Base-by-base conservation (phyloP, 2,888 invertebrate genomes). In the Pseudeuparius sepicola region DNA sequence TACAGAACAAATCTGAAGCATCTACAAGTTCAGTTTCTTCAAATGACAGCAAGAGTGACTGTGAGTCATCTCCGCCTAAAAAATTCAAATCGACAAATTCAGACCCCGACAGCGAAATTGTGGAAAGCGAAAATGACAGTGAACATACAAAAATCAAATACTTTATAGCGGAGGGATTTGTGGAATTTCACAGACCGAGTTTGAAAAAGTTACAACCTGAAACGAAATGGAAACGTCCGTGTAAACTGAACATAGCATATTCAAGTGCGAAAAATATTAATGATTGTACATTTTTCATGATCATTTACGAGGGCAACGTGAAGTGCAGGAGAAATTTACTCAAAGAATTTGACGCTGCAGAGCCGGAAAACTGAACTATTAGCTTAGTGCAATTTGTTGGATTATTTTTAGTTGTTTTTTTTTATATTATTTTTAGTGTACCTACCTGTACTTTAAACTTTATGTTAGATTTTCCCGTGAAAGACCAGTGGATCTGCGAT, bases 241-340 rank as follows among this genome's bases (percentile, higher is more conserved):
- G 74, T 51, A 75, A 72, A 52, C 55, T 77, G 31, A 73, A 74
- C 56, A 67, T 76, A 10, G 73, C 72, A 15, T 78, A 75, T 55
- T 65, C 66, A 40, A 66, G 68, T 36, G 65, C 64, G 6, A 39
- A 34, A 24, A 67, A 68, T 51, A 50, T 64, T 36, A 69, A 69
- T 12, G 71, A 73, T 49, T 71, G 68, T 47, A 67, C 69, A 4
- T 71, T 78, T 48, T 73, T 74, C 64, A 60, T 66, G 39, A 65
- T 78, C 43, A 63, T 71, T 37, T 78, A 78, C 49, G 68, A 70
- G 36, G 71, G 70, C 49, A 72, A 72, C 43, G 68, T 66, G 46
- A 73, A 69, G 46, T 75, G 75, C 47, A 59, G 70, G 30, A 61
- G 72, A 45, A 75, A 74, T 55, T 59, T 75, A 29, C 52, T 73